Evolutionary conservation across 2,888 invertebrate species (phyloP).

Genomic region (Chalcis sispes): DNA sequence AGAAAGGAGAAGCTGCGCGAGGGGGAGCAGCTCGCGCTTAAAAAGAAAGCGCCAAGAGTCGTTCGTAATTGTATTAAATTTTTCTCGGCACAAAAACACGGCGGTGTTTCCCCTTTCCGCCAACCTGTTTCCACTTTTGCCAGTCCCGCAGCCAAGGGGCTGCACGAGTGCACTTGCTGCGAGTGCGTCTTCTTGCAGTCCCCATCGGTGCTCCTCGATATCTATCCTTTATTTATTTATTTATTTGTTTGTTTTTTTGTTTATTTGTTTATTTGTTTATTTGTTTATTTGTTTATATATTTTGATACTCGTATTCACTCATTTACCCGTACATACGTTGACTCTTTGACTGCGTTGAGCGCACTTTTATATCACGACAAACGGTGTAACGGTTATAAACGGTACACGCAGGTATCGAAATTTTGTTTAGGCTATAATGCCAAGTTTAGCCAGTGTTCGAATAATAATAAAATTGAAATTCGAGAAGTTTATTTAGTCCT

Average conservation of each 20-base stretch:
- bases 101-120: conserved; percentile 58
- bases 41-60: conserved; percentile 69
- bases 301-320: conserved; percentile 22
- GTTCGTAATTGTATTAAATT: conserved; percentile 74
- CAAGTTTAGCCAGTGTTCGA: conserved; percentile 12
- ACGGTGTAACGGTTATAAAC: not conserved
- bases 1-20: not conserved
- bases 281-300: not conserved
- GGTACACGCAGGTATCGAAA: not conserved
- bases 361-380: not conserved
- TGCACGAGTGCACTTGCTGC: conserved; percentile 42
- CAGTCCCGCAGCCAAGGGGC: conserved; percentile 31
- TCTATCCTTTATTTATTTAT: not conserved
- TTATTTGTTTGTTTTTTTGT: not conserved
- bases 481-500: conserved; percentile 21
- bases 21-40: not conserved
- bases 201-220: too few species aligned
- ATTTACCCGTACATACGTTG: too few species aligned
- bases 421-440: conserved; percentile 12
- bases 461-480: conserved; percentile 24
- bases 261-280: not conserved
- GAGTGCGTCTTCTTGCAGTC: too few species aligned
- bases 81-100: conserved; percentile 71
- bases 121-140: conserved; percentile 65
- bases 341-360: too few species aligned